Evolutionary conservation across 1,140 invertebrate genomes (phyloP).

Genomic region (Trigoniulus corallinus): DNA sequence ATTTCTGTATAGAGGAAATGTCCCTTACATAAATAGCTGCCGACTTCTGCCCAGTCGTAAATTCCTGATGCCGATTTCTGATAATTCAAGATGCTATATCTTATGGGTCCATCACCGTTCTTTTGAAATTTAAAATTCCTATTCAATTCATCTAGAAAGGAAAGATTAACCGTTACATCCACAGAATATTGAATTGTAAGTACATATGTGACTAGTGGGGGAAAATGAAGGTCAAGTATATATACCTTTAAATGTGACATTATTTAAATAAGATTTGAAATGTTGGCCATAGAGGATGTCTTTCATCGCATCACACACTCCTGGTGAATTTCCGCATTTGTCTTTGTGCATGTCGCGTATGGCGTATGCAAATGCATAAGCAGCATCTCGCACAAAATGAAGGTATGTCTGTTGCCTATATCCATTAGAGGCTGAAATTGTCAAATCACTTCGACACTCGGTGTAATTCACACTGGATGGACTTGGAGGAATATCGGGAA

Average conservation of each 20-base stretch:
- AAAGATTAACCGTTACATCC: constrained; percentile 2
- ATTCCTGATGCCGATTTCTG: constrained; percentile 20
- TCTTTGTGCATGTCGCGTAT: constrained; percentile 30
- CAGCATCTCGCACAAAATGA: constrained; percentile 38
- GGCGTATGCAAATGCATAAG: constrained; percentile 35
- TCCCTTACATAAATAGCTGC: constrained; percentile 34
- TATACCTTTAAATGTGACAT: constrained; percentile 35
- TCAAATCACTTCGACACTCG: constrained; percentile 9
- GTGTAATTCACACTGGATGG: constrained; percentile 13
- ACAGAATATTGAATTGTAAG: not conserved
- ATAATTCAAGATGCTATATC: constrained; percentile 38
- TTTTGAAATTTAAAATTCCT: constrained; percentile 29
- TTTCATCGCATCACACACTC: constrained; percentile 29
- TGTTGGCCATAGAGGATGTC: constrained; percentile 25
- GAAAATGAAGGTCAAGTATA: no score
- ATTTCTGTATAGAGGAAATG: not conserved
- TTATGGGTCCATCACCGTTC: constrained; percentile 29
- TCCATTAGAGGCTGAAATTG: constrained; percentile 13
- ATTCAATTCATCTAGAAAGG: constrained; percentile 29
- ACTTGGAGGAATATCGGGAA: constrained; percentile 8
- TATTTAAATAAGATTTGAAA: constrained; percentile 28
- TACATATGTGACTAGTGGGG: no score
- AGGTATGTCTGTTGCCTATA: constrained; percentile 31
- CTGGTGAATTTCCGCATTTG: constrained; percentile 21
- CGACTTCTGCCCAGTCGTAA: constrained; percentile 31